A percentile compares a stretch with the other conserved stretches of the same genome.
These are phyloP conservation scores for Globodera rostochiensis DNA, from an alignment of 1,140 invertebrate species.

Conservation along the genomic window DNA sequence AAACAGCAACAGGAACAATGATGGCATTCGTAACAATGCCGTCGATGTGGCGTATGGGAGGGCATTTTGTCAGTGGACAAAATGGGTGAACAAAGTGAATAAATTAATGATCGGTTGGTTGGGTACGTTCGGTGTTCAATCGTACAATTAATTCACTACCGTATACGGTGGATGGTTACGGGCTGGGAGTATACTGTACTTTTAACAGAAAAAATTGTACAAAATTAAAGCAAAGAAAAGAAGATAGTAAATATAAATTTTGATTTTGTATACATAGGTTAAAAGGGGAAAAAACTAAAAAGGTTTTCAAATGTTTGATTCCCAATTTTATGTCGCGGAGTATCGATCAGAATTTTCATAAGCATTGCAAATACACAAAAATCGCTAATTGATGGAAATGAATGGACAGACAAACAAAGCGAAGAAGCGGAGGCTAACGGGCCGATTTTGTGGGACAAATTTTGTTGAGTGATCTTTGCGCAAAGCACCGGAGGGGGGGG, in stretches of 20 bases:
- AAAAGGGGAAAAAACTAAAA: neutral
- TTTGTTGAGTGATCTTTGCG: neutral
- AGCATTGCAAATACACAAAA: neutral
- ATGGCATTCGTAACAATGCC: neutral
- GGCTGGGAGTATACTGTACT: too few species aligned
- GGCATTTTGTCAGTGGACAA: neutral
- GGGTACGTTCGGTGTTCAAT: too few species aligned
- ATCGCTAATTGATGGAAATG: slow-evolving; percentile 6
- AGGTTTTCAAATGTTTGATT: neutral
- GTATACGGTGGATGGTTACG: too few species aligned
- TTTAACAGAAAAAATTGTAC: too few species aligned
- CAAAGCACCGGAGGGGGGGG: neutral
- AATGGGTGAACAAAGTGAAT: too few species aligned
- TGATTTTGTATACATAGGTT: too few species aligned
- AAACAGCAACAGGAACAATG: slow-evolving; percentile 8
- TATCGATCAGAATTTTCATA: slow-evolving; percentile 6
- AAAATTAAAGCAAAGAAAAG: too few species aligned
- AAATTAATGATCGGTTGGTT: too few species aligned
- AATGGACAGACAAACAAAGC: neutral
- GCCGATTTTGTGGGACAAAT: neutral
- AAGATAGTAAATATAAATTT: neutral
- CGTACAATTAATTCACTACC: neutral
- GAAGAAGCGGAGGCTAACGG: neutral
- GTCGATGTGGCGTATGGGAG: neutral
- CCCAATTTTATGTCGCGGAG: neutral